Evolutionary conservation across 2,797 vertebrate species (phyloP), one percentile per base, ranked within the genome.

Genomic region (Acanthiza pusilla): DNA sequence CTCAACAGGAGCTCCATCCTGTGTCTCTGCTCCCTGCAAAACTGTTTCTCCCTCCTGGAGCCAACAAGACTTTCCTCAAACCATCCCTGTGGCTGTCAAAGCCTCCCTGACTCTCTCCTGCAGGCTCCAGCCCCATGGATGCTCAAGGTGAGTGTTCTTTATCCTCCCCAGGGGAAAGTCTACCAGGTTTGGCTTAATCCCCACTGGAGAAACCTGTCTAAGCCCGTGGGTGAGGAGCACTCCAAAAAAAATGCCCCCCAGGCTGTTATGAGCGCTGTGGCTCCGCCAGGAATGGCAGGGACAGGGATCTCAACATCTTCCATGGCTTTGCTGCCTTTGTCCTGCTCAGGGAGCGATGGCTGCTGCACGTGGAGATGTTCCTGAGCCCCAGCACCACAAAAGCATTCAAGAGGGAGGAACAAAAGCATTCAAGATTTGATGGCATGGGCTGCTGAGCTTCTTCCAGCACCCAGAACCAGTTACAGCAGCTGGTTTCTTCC

Each of bases 181-280:
- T 67, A 14, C 15, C 40, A 54, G 27, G 27, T 47, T 47, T 55
- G 62, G 26, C 26, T 89, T 62, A 18, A n/a, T 1, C 9, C 11
- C 11, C 7, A 17, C 50, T 32, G 32, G 15, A 71, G 21, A 81
- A 89, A 85, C 14, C 21, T 19, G 3, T 63, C 63, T 5, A 63
- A 77, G n/a, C 7, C 36, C 55, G 20, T 16, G 53, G n/a, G 34
- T 79, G 40, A 67, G 18, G 27, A 94, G 4, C 9, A 23, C 10
- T 48, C 30, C 2, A 25, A 26, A 83, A 62, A 47, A 47, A 45
- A 45, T 21, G 0, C 0, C 7, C n/a, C 43, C 27, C 12, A 0
- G 20, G 27, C 11, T 76, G 13, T 32, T 34, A 8, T 0, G 13
- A 72, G 53, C 70, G 26, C 42, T 61, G 51, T 29, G 89, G 13